A percentile compares a stretch with the other conserved stretches of the same genome.
These are phyloP conservation scores for Argopecten irradians DNA, from an alignment of 1,140 invertebrate species.

Conservation along the genomic window DNA sequence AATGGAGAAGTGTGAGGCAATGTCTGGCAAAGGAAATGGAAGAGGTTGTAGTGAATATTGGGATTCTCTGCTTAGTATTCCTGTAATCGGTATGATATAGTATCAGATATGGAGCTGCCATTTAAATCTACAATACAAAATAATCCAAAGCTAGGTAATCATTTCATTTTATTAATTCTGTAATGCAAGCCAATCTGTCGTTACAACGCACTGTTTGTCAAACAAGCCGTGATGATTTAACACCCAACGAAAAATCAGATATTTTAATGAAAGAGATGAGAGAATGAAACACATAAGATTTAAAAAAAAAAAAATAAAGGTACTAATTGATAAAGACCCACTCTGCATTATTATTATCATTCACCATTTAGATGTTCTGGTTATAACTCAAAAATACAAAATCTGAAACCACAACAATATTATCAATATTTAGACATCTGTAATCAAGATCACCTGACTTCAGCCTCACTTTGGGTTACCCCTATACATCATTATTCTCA, in stretches of 20 bases:
- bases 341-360: background rate
- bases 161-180: background rate
- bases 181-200: background rate
- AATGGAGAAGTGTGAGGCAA: conserved; percentile 8
- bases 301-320: background rate
- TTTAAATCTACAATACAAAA: conserved; percentile 19
- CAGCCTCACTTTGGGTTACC: background rate
- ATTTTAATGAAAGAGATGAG: background rate
- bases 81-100: background rate
- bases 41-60: background rate
- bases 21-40: background rate
- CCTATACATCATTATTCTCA: too few species aligned
- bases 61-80: background rate
- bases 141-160: conserved; percentile 1
- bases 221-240: background rate
- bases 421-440: background rate
- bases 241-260: background rate
- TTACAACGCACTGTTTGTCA: background rate
- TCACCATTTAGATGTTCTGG: background rate
- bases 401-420: background rate
- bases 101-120: background rate
- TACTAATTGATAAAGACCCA: background rate
- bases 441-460: background rate
- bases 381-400: background rate
- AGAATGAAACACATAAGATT: background rate